phyloP scores from a whole-genome alignment of 2,113 vertebrate genomes.

The Mesembrinibis cayennensis region DNA sequence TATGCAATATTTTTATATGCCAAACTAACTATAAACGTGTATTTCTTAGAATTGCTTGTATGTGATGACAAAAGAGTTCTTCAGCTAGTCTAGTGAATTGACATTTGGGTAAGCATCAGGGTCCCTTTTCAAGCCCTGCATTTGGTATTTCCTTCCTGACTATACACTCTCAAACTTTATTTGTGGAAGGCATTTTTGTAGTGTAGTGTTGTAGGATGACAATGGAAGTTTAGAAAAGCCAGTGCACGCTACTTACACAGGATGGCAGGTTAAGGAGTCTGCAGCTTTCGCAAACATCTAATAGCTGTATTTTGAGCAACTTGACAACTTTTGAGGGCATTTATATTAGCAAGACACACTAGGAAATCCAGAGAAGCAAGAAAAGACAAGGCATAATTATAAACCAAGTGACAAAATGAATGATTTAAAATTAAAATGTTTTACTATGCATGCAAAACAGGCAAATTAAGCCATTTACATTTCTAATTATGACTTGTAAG shows the following conservation, averaged over 20 bases:
- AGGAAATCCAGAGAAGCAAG: not conserved
- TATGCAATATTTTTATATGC: not conserved
- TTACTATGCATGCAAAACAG: not conserved
- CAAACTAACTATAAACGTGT: not conserved
- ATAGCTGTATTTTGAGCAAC: not conserved
- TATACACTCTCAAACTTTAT: not conserved
- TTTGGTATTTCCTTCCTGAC: not conserved
- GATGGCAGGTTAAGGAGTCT: not conserved
- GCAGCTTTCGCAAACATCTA: not conserved
- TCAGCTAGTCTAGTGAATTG: not conserved
- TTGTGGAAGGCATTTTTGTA: not conserved
- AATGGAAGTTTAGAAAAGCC: not conserved
- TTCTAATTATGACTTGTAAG: not conserved
- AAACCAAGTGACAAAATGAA: not conserved
- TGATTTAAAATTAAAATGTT: not conserved
- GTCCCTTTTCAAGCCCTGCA: not conserved
- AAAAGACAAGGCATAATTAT: not conserved
- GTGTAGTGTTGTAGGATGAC: not conserved
- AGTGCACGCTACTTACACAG: not conserved
- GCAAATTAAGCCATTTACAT: not conserved
- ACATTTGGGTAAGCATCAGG: not conserved
- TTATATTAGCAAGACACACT: not conserved
- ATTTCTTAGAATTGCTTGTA: not conserved
- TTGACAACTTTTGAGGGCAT: not conserved
- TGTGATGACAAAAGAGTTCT: not conserved